Conservation (phyloP, 2,797 vertebrate genomes). For the Parotocinclus haroldoi region DNA sequence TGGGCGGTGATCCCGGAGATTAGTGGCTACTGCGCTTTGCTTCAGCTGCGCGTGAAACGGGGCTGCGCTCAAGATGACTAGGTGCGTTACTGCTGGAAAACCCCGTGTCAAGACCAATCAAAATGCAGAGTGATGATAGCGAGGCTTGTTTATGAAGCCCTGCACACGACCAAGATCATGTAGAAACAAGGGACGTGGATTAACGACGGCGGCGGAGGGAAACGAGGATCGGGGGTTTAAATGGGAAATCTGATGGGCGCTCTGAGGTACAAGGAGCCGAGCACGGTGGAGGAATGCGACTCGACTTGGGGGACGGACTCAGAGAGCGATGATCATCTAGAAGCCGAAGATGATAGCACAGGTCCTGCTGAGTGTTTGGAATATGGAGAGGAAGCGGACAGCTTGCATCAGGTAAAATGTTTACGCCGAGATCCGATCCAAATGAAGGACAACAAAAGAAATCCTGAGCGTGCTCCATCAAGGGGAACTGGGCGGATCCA, state of each 20-base stretch:
- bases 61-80: neutral
- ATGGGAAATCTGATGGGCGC: conserved; percentile 91
- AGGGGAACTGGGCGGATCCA: neutral
- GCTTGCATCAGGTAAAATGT: conserved; percentile 57
- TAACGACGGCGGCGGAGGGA: conserved; percentile 24
- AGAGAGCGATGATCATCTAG: conserved; percentile 70
- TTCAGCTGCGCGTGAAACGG: neutral
- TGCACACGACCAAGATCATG: conserved; percentile 10
- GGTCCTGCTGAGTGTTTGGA: conserved; percentile 59
- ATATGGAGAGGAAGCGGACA: conserved; percentile 55
- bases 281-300: conserved; percentile 94
- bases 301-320: conserved; percentile 95
- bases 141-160: conserved; percentile 15
- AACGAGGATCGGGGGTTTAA: conserved; percentile 48
- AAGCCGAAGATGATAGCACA: conserved; percentile 61
- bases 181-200: neutral
- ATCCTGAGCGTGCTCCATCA: conserved; percentile 12
- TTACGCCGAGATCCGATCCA: neutral
- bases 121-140: conserved; percentile 25
- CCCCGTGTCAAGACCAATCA: conserved; percentile 60
- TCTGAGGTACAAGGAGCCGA: conserved; percentile 89
- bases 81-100: conserved; percentile 44
- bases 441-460: conserved; percentile 5
- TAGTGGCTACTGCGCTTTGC: conserved; percentile 19
- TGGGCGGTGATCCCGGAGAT: conserved; percentile 35